These are phyloP conservation scores for Agrochola lota DNA, from an alignment of 2,888 invertebrate genomes.

Conservation along the genomic window DNA sequence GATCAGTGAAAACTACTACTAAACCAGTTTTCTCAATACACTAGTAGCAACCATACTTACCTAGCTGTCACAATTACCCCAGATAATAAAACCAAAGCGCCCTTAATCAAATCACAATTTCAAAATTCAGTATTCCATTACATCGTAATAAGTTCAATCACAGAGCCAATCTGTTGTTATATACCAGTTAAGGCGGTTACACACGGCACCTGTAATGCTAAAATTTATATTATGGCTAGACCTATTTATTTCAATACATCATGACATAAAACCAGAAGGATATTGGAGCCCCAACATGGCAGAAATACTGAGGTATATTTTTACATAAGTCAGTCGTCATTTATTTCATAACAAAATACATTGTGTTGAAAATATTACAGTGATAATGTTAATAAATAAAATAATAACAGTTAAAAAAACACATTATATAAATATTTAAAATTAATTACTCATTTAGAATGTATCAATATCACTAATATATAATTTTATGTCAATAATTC, in stretches of 20 bases:
- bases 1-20: neutral
- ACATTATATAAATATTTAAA: too few relatives aligned
- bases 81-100: conserved; percentile 45
- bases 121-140: conserved; percentile 64
- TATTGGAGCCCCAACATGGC: too few relatives aligned
- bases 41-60: neutral
- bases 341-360: too few relatives aligned
- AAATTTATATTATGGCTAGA: conserved; percentile 9
- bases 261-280: neutral
- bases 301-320: neutral
- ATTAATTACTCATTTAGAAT: too few relatives aligned
- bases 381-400: too few relatives aligned
- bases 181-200: conserved; percentile 44
- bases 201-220: neutral
- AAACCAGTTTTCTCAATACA: conserved; percentile 30
- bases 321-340: too few relatives aligned
- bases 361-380: too few relatives aligned
- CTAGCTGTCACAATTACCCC: conserved; percentile 33
- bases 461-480: too few relatives aligned
- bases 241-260: neutral
- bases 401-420: too few relatives aligned
- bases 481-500: too few relatives aligned
- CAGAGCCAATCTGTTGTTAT: conserved; percentile 60
- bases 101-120: conserved; percentile 65
- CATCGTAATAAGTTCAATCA: conserved; percentile 68